These are phyloP conservation scores for Phymorhynchus buccinoides DNA, from an alignment of 1,140 invertebrate species.

Conservation along the genomic window DNA sequence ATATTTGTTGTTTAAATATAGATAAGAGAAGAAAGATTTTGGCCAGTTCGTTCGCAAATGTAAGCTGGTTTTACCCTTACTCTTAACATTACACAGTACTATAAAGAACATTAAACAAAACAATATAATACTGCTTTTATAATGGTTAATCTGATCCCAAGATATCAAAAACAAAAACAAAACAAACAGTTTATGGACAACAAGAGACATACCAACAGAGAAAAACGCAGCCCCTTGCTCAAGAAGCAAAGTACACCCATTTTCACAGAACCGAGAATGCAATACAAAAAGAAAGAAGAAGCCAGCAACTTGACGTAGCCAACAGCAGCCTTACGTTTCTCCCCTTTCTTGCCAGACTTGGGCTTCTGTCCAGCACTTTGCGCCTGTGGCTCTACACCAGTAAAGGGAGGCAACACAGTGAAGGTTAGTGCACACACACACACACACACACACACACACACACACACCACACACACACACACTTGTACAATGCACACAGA, in stretches of 20 bases:
- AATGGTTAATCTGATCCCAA: too few relatives aligned
- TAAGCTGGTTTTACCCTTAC: too few relatives aligned
- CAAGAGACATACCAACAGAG: background rate
- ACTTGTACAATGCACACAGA: too few relatives aligned
- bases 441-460: constrained; percentile 11
- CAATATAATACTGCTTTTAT: too few relatives aligned
- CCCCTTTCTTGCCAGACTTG: background rate
- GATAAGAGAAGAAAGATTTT: too few relatives aligned
- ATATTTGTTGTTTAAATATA: too few relatives aligned
- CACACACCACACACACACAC: background rate
- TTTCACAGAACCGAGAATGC: too few relatives aligned
- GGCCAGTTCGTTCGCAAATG: too few relatives aligned
- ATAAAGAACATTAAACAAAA: too few relatives aligned
- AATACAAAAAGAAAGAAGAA: background rate
- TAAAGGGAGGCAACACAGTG: background rate
- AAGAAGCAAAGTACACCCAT: too few relatives aligned
- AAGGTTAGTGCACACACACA: background rate
- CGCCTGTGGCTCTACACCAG: background rate
- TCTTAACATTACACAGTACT: too few relatives aligned
- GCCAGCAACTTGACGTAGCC: background rate
- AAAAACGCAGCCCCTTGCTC: too few relatives aligned
- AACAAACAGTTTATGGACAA: background rate
- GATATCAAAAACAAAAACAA: background rate
- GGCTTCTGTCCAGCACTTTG: background rate
- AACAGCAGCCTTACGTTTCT: background rate